Evolutionary conservation across 2,888 invertebrate genomes (phyloP).

Genomic region (Cataglyphis albicans): DNA sequence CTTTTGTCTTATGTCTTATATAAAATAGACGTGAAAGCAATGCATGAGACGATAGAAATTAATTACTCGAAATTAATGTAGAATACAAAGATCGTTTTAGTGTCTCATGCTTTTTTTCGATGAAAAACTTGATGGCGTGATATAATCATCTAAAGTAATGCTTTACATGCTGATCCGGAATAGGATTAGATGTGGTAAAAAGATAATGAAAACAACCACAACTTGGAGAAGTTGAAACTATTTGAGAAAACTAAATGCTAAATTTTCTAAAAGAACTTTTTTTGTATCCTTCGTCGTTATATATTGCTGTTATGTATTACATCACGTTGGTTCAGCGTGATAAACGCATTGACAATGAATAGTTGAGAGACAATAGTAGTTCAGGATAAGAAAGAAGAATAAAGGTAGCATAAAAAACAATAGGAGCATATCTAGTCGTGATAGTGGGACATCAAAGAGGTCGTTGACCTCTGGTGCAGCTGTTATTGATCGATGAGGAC

Average conservation of each 20-base stretch:
- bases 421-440: conserved; percentile 61
- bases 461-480: conserved; percentile 84
- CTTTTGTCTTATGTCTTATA: background rate
- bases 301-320: background rate
- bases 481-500: conserved; percentile 85
- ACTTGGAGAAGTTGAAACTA: background rate
- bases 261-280: background rate
- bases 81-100: background rate
- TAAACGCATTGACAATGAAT: background rate
- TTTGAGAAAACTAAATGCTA: background rate
- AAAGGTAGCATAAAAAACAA: conserved; percentile 63
- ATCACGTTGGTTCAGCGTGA: background rate
- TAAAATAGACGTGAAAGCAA: background rate
- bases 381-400: conserved; percentile 54
- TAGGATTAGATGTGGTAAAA: background rate
- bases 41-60: background rate
- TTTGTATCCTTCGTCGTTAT: too few species aligned
- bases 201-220: background rate
- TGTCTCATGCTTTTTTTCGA: background rate
- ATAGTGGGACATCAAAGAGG: conserved; percentile 76
- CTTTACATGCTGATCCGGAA: background rate
- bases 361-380: background rate
- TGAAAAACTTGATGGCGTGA: background rate
- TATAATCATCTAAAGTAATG: too few species aligned
- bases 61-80: background rate